Conservation (phyloP, 2,888 invertebrate genomes). For the Lochmaea capreae region DNA sequence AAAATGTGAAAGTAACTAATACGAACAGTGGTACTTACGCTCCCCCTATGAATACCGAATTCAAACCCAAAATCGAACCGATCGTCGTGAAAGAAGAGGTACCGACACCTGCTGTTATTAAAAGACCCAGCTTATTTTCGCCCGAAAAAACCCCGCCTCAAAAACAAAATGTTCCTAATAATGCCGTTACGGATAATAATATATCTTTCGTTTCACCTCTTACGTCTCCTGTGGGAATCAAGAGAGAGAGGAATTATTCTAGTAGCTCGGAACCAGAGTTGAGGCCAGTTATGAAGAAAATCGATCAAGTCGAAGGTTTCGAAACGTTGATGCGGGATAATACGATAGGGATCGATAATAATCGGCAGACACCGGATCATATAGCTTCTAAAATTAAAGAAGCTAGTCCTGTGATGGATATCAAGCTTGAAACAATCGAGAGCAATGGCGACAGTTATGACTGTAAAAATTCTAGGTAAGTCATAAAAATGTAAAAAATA, state of each 20-base stretch:
- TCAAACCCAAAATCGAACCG: conserved; percentile 26
- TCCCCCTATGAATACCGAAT: conserved; percentile 12
- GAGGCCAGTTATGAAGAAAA: conserved; percentile 72
- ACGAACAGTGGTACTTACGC: conserved; percentile 32
- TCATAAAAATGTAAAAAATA: background rate
- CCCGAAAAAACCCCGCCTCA: conserved; percentile 71
- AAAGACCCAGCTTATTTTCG: conserved; percentile 74
- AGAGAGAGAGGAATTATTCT: conserved; percentile 64
- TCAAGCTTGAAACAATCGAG: conserved; percentile 15
- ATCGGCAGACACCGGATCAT: conserved; percentile 58
- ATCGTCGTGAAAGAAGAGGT: conserved; percentile 51
- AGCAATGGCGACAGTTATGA: conserved; percentile 23
- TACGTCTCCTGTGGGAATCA: conserved; percentile 47
- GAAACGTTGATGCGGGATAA: conserved; percentile 72
- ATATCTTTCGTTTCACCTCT: conserved; percentile 52
- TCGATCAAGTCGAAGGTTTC: conserved; percentile 73
- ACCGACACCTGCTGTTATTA: conserved; percentile 58
- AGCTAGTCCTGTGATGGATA: background rate
- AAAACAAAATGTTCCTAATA: conserved; percentile 14
- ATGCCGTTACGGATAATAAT: background rate
- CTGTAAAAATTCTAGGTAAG: conserved; percentile 5
- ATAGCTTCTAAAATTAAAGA: conserved; percentile 45
- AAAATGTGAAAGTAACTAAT: conserved; percentile 21
- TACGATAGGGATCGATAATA: conserved; percentile 61
- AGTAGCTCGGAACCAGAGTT: conserved; percentile 72